Evolutionary conservation across 2,888 invertebrate species (phyloP).

Genomic region (Tipula vernalis): DNA sequence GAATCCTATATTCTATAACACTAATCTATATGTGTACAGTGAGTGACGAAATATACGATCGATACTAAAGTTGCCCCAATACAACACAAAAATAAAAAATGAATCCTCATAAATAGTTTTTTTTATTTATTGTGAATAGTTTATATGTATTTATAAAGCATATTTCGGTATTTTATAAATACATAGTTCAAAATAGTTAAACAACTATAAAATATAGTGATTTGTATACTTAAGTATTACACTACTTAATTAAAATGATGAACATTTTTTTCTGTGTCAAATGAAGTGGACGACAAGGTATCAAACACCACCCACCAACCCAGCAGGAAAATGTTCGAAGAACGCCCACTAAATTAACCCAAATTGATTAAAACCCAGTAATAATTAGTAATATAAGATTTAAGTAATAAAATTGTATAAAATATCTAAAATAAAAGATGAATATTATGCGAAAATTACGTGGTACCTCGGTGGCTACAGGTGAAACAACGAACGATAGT

Average conservation of each 20-base stretch:
- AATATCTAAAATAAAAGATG: constrained; percentile 40
- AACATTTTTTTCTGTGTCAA: background rate
- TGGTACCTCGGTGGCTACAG: constrained; percentile 38
- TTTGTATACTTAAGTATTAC: background rate
- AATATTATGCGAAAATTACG: constrained; percentile 89
- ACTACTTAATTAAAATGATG: background rate
- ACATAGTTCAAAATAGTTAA: background rate
- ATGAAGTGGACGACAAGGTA: background rate
- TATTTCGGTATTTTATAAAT: background rate
- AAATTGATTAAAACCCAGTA: background rate
- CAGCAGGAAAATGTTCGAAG: background rate
- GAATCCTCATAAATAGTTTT: background rate
- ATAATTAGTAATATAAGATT: background rate
- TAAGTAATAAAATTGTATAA: background rate
- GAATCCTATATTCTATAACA: background rate
- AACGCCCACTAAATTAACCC: background rate
- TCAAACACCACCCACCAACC: background rate
- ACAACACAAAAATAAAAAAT: background rate
- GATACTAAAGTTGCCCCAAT: constrained; percentile 11
- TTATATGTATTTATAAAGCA: background rate
- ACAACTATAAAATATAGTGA: background rate
- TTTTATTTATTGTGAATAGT: background rate
- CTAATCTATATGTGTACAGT: background rate
- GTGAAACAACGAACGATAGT: constrained; percentile 17
- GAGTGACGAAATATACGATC: background rate